Evolutionary conservation across 2,797 vertebrate genomes (phyloP).

Genomic region (Poeciliopsis turneri): DNA sequence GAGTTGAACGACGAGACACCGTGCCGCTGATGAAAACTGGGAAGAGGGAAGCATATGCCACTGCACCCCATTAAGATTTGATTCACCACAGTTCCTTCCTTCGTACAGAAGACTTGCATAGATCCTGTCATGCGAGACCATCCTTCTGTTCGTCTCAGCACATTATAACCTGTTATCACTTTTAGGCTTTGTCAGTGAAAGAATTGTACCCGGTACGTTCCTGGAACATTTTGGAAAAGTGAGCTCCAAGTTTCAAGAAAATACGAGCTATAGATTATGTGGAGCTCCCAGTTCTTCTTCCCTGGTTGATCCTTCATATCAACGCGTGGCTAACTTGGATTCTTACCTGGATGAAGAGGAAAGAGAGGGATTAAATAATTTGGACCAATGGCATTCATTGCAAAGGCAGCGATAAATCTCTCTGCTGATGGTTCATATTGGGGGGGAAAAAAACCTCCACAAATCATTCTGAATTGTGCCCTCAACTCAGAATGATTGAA

Average conservation of each 20-base stretch:
- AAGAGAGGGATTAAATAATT: not conserved
- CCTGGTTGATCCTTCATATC: no score
- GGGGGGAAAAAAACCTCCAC: not conserved
- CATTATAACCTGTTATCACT: no score
- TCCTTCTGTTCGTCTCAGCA: not conserved
- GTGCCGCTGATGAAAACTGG: slow-evolving; percentile 44
- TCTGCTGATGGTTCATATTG: not conserved
- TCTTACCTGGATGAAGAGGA: not conserved
- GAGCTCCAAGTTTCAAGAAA: not conserved
- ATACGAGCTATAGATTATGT: not conserved
- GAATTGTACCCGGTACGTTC: not conserved
- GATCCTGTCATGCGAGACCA: not conserved
- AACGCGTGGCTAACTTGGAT: not conserved
- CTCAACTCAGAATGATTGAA: no score
- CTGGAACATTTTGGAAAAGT: not conserved
- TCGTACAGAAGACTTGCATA: slow-evolving; percentile 23
- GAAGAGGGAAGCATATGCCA: slow-evolving; percentile 25
- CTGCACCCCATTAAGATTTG: slow-evolving; percentile 36
- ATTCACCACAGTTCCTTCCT: slow-evolving; percentile 19
- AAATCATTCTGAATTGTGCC: not conserved
- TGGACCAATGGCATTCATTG: not conserved
- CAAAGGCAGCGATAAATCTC: not conserved
- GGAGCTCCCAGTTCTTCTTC: no score
- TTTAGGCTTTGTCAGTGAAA: no score
- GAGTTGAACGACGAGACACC: slow-evolving; percentile 25